Percentiles rank a stretch among this genome's conserved stretches.
phyloP scores from a whole-genome alignment of 2,113 vertebrate genomes.

The Probosciger aterrimus region DNA sequence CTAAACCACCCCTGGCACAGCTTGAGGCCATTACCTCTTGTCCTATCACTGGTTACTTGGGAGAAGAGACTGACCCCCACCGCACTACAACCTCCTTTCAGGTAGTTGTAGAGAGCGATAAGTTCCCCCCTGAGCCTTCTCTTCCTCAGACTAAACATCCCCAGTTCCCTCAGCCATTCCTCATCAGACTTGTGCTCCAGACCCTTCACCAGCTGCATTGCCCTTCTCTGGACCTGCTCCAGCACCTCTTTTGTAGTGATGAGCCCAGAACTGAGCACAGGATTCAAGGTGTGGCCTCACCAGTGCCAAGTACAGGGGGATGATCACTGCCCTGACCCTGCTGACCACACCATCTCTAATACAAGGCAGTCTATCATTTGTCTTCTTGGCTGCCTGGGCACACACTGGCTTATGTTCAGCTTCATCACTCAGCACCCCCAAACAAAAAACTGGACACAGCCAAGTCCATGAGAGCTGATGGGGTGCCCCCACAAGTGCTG shows the following conservation, averaged over 20 bases:
- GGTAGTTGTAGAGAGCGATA: neutral
- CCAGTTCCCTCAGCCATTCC: neutral
- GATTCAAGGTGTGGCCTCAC: neutral
- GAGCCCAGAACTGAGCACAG: neutral
- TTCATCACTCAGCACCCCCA: neutral
- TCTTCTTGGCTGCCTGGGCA: neutral
- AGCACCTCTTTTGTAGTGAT: neutral
- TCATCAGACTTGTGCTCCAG: neutral
- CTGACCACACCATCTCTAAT: neutral
- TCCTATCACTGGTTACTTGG: neutral
- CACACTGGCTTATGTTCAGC: neutral
- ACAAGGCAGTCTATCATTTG: neutral
- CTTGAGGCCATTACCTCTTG: neutral
- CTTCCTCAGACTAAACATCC: neutral
- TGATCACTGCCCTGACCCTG: neutral
- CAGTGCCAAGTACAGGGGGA: neutral
- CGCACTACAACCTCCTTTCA: neutral
- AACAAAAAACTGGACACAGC: neutral
- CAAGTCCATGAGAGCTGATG: neutral
- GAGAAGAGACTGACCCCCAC: neutral
- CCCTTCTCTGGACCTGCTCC: neutral
- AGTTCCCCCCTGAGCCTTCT: neutral
- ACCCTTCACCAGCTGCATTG: neutral
- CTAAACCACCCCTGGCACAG: neutral
- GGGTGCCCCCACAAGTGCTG: neutral